A percentile compares a stretch with the other conserved stretches of the same genome.
phyloP scores from a whole-genome alignment of 1,140 invertebrate genomes.

The Euura saliciscinereae region DNA sequence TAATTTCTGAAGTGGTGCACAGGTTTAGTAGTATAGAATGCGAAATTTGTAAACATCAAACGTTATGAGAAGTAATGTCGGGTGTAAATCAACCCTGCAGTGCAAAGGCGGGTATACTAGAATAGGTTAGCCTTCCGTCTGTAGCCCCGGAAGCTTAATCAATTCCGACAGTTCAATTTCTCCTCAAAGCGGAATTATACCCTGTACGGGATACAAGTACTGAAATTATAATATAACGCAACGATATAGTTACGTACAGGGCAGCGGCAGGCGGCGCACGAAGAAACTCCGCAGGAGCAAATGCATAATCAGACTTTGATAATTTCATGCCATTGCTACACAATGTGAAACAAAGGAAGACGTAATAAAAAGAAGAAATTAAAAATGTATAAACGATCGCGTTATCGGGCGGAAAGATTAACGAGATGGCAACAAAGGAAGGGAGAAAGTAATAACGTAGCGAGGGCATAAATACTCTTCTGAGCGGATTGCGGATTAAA shows the following conservation, averaged over 20 bases:
- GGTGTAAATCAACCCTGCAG: not conserved
- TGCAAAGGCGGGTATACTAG: not conserved
- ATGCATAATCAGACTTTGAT: no score
- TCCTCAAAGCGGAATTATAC: not conserved
- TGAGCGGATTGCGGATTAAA: no score
- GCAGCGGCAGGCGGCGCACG: no score
- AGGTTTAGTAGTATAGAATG: not conserved
- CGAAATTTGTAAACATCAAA: not conserved
- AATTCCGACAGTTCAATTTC: not conserved
- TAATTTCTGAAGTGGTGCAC: no score
- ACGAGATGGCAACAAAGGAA: not conserved
- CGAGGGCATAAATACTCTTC: no score
- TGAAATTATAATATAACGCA: not conserved
- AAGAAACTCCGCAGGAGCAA: no score
- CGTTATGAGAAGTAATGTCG: not conserved
- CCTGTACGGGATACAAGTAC: not conserved
- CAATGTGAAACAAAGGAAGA: no score
- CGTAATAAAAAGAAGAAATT: no score
- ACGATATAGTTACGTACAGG: not conserved
- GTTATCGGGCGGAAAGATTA: not conserved
- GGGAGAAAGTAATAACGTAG: not conserved
- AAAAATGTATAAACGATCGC: not conserved
- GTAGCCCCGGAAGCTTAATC: not conserved
- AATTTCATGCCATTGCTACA: no score
- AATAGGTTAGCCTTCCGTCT: not conserved